phyloP scores from a whole-genome alignment of 2,888 invertebrate genomes.

The Carpatolechia fugitivella region DNA sequence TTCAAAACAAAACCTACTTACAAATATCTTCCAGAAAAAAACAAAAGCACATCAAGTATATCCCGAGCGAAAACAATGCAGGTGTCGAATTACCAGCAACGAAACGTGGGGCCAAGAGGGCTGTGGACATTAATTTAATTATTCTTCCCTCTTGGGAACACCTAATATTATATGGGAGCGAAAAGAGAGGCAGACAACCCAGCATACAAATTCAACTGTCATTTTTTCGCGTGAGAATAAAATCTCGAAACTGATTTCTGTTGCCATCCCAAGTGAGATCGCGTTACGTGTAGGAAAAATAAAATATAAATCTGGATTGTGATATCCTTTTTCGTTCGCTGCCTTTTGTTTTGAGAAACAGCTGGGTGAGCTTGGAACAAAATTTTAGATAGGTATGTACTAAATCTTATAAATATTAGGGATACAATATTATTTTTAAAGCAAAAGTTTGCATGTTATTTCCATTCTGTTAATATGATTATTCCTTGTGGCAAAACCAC shows the following conservation, averaged over 20 bases:
- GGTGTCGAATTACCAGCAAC: constrained; percentile 73
- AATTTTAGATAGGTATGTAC: neutral
- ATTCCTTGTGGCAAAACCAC: too few relatives aligned
- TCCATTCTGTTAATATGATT: too few relatives aligned
- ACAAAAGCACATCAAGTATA: constrained; percentile 42
- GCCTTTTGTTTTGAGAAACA: constrained; percentile 21
- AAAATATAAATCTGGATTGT: constrained; percentile 61
- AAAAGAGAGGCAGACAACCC: constrained; percentile 52
- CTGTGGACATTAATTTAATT: constrained; percentile 77
- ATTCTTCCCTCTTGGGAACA: constrained; percentile 65
- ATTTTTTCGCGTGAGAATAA: constrained; percentile 78
- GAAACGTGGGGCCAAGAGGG: constrained; percentile 63
- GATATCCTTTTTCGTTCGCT: constrained; percentile 32
- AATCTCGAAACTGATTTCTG: constrained; percentile 71
- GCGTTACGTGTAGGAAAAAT: constrained; percentile 61
- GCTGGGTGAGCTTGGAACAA: constrained; percentile 11
- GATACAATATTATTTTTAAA: too few relatives aligned
- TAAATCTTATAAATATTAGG: neutral
- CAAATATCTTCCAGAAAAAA: constrained; percentile 22
- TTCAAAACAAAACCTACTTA: neutral
- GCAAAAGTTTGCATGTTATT: too few relatives aligned
- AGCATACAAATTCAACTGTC: constrained; percentile 69
- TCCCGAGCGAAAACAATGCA: constrained; percentile 65
- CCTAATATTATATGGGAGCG: constrained; percentile 72
- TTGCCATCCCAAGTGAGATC: constrained; percentile 66